Evolutionary conservation across 2,888 invertebrate species (phyloP).

Genomic region (Parasteatoda lunata): DNA sequence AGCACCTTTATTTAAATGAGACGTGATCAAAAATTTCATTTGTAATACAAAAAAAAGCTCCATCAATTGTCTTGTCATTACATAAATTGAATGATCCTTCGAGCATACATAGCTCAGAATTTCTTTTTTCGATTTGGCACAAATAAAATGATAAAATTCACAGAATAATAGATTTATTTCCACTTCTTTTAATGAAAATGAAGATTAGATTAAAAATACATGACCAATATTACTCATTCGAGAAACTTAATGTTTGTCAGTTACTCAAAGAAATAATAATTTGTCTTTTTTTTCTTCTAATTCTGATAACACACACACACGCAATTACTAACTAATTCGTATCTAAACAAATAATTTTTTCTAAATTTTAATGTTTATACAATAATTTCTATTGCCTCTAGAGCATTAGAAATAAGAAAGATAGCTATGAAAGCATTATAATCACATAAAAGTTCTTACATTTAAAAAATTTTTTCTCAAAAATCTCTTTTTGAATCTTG

Average conservation of each 20-base stretch:
- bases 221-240: background rate
- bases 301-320: too few species aligned
- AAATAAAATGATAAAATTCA: slow-evolving; percentile 3
- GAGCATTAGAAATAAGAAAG: too few species aligned
- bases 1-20: too few species aligned
- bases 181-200: slow-evolving; percentile 6
- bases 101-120: background rate
- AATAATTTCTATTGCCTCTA: too few species aligned
- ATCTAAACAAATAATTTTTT: too few species aligned
- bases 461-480: too few species aligned
- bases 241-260: slow-evolving; percentile 10
- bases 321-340: too few species aligned
- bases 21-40: too few species aligned
- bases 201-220: slow-evolving; percentile 11
- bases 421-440: too few species aligned
- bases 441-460: too few species aligned
- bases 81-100: slow-evolving; percentile 1
- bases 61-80: background rate
- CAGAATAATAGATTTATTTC: slow-evolving; percentile 1
- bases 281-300: background rate
- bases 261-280: slow-evolving; percentile 8
- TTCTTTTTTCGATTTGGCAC: background rate
- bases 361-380: too few species aligned
- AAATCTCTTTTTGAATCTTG: too few species aligned
- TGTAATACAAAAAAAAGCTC: background rate